A percentile compares a stretch with the other conserved stretches of the same genome.
Conservation (phyloP, 2,113 vertebrate species). For the Pristiophorus japonicus region DNA sequence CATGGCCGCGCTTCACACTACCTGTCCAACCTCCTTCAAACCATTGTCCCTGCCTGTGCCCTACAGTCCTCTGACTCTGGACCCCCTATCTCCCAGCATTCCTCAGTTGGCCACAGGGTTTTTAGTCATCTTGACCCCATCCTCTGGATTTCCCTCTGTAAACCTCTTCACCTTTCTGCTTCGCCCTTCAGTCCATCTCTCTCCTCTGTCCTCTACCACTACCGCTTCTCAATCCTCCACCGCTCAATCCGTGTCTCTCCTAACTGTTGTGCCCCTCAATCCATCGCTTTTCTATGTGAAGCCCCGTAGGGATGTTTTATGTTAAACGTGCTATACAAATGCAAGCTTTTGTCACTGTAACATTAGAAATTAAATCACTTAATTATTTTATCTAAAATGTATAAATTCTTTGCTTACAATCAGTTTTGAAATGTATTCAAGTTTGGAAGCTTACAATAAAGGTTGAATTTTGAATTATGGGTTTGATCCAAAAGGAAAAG, state of each 20-base stretch:
- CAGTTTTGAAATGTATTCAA: not conserved
- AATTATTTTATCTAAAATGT: not conserved
- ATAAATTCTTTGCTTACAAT: not conserved
- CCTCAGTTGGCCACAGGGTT: not conserved
- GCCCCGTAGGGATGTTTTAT: not conserved
- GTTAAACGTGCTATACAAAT: not conserved
- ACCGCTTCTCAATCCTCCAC: not conserved
- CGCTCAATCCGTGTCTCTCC: not conserved
- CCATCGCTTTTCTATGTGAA: not conserved
- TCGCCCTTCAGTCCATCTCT: not conserved
- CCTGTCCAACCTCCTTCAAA: not conserved
- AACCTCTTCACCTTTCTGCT: not conserved
- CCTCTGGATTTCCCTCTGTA: not conserved
- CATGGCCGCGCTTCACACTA: not conserved
- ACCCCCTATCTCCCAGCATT: not conserved
- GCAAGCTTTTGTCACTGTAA: not conserved
- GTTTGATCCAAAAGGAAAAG: not conserved
- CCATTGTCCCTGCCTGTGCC: not conserved
- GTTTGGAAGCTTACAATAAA: not conserved
- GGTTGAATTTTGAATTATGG: not conserved
- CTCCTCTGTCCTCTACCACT: not conserved
- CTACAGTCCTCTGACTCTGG: not conserved
- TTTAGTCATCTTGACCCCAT: rapidly evolving
- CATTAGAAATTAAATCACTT: not conserved
- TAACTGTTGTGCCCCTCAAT: not conserved